Evolutionary conservation across 2,797 vertebrate genomes (phyloP).

Genomic region (Gadopsis marmoratus): DNA sequence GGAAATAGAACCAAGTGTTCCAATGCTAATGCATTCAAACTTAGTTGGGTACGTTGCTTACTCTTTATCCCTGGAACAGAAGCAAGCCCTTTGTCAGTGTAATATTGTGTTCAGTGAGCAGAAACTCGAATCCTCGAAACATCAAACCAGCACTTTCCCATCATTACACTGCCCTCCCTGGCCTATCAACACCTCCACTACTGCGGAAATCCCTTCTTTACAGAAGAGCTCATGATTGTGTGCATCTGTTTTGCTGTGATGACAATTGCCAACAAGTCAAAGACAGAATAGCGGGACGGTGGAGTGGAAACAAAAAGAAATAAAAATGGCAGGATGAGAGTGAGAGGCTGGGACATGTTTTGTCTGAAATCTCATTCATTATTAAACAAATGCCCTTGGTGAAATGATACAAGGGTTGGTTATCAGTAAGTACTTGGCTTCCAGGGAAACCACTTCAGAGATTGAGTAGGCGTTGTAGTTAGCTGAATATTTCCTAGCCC

Average conservation of each 20-base stretch:
- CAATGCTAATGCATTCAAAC: background rate
- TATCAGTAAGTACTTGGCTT: conserved; percentile 62
- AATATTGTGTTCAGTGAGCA: conserved; percentile 1
- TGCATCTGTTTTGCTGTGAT: conserved; percentile 28
- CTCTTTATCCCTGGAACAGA: conserved; percentile 9
- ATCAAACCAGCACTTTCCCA: conserved; percentile 6
- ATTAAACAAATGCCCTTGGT: conserved; percentile 73
- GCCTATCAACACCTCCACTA: background rate
- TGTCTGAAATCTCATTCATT: conserved; percentile 71
- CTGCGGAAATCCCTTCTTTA: conserved; percentile 28
- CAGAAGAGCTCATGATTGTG: conserved; percentile 29
- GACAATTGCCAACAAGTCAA: conserved; percentile 38
- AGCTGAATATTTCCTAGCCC: conserved; percentile 2
- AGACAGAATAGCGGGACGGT: conserved; percentile 21
- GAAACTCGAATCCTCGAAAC: background rate
- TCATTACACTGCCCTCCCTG: background rate
- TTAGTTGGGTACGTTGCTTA: background rate
- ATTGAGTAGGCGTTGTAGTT: conserved; percentile 3
- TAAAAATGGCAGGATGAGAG: conserved; percentile 23
- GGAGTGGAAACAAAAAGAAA: conserved; percentile 19
- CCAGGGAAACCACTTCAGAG: conserved; percentile 29
- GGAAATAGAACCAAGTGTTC: background rate
- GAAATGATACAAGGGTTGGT: conserved; percentile 72
- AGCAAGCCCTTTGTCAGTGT: background rate
- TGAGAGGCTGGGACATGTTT: conserved; percentile 52